Base-by-base conservation (phyloP, 2,888 invertebrate genomes). In the Leptinotarsa haldemani region DNA sequence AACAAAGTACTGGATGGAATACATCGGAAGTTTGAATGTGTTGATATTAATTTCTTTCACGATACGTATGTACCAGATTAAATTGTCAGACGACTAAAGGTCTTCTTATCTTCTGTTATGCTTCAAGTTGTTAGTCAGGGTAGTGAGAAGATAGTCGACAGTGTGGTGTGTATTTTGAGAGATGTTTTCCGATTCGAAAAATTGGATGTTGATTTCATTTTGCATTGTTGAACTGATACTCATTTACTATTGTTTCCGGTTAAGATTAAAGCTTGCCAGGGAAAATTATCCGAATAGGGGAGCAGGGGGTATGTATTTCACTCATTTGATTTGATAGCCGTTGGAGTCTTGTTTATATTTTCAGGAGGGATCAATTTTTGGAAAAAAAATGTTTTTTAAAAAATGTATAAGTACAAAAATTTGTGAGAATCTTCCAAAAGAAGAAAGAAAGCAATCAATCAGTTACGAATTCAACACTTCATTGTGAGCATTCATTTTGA, bases 31-130 rank as follows among this genome's bases (percentile, higher is more conserved):
- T 40, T 40, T 40, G 9, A 40, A 9, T 40, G 40, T 40, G 40
- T 40, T 9, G 40, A 18, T 53, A 53, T n/a, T 16, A 12, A 53
- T n/a, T 53, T 18, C n/a, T 53, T 20, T 18, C 18, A 12, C 9
- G 53, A 20, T n/a, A 3, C 18, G 18, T 53, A n/a, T 9, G 0
- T 18, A 20, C 53, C 9, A 18, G 53, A 16, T 18, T 40, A 40
- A 53, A 9, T 53, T 18, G 40, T 40, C 40, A 40, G 40, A 18
- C 4, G 9, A 53, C 18, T 18, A 53, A 18, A 53, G 18, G 53
- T n/a, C 53, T 18, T 18, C 53, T 53, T 53, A 53, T 53, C 53
- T 16, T 53, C 53, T 53, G 18, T 53, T 53, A 12, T n/a, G n/a
- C 16, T 18, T 18, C 7, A 53, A 50, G 50, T 16, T 50, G 18